Percentiles rank a stretch among this genome's conserved stretches.
Conservation (phyloP, 2,113 vertebrate genomes). For the Columba janthina region DNA sequence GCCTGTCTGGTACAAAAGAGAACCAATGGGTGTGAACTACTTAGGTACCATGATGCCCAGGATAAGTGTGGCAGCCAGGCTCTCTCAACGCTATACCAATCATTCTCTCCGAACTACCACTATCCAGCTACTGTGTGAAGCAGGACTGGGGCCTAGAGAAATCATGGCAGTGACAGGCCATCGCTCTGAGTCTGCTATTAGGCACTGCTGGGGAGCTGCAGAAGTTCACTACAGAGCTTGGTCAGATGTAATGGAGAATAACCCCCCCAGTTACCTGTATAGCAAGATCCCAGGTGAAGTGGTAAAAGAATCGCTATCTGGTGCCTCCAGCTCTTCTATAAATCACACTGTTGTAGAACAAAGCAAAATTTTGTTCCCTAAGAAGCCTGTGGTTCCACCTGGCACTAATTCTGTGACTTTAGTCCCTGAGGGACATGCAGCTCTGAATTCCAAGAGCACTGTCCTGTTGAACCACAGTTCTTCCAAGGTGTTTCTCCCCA, state of each 20-base stretch:
- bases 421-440: not conserved
- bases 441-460: not conserved
- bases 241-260: conserved; percentile 42
- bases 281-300: conserved; percentile 38
- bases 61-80: conserved; percentile 65
- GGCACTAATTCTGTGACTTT: conserved; percentile 5
- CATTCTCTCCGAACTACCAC: conserved; percentile 70
- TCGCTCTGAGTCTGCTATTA: conserved; percentile 50
- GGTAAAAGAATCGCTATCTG: not conserved
- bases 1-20: conserved; percentile 70
- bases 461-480: not conserved
- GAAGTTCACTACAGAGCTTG: conserved; percentile 62
- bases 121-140: conserved; percentile 67
- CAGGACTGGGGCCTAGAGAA: conserved; percentile 67
- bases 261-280: not conserved
- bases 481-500: conserved; percentile 8
- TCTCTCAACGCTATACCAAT: conserved; percentile 66
- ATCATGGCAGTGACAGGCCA: conserved; percentile 66
- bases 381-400: not conserved
- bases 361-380: conserved; percentile 28
- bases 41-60: conserved; percentile 71
- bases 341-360: conserved; percentile 7
- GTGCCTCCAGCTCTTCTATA: not conserved
- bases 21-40: conserved; percentile 70
- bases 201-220: conserved; percentile 61